Conservation (phyloP, 2,888 invertebrate species). For the Erebia epiphron region DNA sequence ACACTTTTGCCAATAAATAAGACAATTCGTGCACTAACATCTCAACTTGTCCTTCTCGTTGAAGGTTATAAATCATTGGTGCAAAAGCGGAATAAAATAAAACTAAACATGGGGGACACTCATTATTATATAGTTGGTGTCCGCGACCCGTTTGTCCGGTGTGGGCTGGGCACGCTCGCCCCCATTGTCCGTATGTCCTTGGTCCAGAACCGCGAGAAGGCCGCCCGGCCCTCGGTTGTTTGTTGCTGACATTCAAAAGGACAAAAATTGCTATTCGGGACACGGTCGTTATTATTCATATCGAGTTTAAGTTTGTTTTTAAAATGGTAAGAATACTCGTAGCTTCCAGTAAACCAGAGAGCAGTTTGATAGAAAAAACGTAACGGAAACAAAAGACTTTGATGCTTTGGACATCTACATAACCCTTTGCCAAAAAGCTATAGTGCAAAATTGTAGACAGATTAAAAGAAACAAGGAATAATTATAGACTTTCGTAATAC, state of each 20-base stretch:
- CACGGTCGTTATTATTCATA: slow-evolving; percentile 7
- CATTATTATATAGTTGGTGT: slow-evolving; percentile 15
- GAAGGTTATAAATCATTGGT: not conserved
- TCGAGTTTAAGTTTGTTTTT: not conserved
- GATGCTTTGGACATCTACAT: no score
- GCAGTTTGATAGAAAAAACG: no score
- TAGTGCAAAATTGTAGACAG: no score
- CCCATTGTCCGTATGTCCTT: slow-evolving; percentile 70
- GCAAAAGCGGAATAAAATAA: slow-evolving; percentile 10
- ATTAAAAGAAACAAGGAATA: no score
- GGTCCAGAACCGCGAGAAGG: slow-evolving; percentile 58
- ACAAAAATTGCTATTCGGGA: slow-evolving; percentile 8
- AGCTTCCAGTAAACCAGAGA: no score
- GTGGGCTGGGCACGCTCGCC: slow-evolving; percentile 52
- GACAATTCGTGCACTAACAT: not conserved
- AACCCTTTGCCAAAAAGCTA: no score
- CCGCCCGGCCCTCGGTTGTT: slow-evolving; percentile 52
- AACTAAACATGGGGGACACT: slow-evolving; percentile 21
- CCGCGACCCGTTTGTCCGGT: slow-evolving; percentile 52
- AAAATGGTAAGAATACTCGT: no score
- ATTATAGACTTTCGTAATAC: no score
- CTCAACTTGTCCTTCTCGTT: not conserved
- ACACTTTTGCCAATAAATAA: not conserved
- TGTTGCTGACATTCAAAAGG: slow-evolving; percentile 7
- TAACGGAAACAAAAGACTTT: no score